These are phyloP conservation scores for Helogale parvula DNA, from an alignment of 2,113 vertebrate genomes.

Conservation along the genomic window DNA sequence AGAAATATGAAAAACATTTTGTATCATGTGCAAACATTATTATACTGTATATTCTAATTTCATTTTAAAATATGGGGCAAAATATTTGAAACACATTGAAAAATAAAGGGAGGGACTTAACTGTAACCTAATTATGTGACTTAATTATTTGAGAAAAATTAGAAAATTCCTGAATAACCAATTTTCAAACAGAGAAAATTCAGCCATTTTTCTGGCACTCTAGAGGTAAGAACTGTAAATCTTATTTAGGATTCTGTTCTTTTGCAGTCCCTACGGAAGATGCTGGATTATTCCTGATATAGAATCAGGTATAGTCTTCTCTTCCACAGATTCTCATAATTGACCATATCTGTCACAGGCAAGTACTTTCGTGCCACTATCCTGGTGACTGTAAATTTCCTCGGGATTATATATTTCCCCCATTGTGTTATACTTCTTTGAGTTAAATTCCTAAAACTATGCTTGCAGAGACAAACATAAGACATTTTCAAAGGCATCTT, in stretches of 20 bases:
- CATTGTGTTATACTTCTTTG: neutral
- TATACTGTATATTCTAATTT: neutral
- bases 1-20: neutral
- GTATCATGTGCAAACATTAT: neutral
- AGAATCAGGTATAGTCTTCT: neutral
- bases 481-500: neutral
- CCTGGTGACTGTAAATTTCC: accelerated
- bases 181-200: neutral
- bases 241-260: neutral
- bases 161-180: neutral
- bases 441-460: neutral
- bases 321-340: neutral
- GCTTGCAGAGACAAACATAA: neutral
- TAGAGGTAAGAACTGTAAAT: no score
- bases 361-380: neutral
- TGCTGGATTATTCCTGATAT: neutral
- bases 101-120: no score
- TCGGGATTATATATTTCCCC: accelerated
- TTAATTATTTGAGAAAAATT: neutral
- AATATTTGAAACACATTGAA: neutral
- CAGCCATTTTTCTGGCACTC: neutral
- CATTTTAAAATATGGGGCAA: neutral
- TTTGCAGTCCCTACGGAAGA: no score
- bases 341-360: neutral
- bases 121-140: neutral